Percentiles rank a stretch among this genome's conserved stretches.
Conservation (phyloP, 2,797 vertebrate species). For the Calcarius lapponicus region DNA sequence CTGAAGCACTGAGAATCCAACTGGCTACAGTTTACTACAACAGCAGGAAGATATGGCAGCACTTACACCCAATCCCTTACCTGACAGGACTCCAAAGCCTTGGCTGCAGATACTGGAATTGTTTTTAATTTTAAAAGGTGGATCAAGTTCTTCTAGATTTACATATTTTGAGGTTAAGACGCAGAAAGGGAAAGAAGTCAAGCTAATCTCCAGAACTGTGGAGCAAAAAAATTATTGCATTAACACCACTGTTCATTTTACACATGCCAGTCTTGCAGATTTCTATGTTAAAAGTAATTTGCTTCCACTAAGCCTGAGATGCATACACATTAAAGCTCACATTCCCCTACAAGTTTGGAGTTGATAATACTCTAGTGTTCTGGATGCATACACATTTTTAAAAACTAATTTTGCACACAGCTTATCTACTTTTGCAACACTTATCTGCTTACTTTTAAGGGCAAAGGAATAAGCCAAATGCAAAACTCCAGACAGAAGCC, state of each 20-base stretch:
- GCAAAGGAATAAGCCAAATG: neutral
- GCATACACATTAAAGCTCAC: neutral
- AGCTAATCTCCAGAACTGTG: neutral
- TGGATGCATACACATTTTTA: neutral
- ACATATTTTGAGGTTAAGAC: neutral
- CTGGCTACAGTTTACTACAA: neutral
- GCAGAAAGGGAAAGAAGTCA: neutral
- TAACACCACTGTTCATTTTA: neutral
- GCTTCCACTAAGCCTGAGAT: neutral
- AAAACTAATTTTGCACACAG: neutral
- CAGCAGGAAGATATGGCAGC: neutral
- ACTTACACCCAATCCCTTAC: neutral
- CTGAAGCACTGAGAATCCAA: neutral
- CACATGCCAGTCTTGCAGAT: neutral
- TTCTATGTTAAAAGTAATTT: neutral
- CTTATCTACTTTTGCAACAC: neutral
- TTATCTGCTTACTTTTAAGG: neutral
- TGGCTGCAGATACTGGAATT: neutral
- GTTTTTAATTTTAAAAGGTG: neutral
- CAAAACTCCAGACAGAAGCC: slow-evolving; percentile 4
- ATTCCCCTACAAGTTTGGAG: neutral
- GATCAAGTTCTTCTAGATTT: neutral
- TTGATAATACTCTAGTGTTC: neutral
- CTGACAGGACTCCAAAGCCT: neutral
- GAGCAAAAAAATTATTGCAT: neutral